Evolutionary conservation across 2,888 invertebrate species (phyloP), one percentile per base, ranked within the genome.

Genomic region (Ichneumoninae sp.): DNA sequence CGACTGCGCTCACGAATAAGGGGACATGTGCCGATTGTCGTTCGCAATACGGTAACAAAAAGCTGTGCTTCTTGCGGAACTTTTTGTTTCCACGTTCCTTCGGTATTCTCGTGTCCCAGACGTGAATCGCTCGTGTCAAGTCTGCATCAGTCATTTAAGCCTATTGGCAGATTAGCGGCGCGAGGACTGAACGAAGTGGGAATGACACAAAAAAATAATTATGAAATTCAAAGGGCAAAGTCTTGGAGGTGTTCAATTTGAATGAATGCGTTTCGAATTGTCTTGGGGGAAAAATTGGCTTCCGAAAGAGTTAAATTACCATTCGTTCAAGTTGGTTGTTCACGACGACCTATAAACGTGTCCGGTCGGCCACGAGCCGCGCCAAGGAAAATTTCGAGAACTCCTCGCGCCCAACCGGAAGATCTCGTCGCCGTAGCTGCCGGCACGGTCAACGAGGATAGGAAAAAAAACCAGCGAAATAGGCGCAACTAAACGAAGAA

Each of bases 291-390:
- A 80, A 80, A 68, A 68, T 60, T 80, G 47, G 66, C 65, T 40
- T 72, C 30, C 40, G 71, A 65, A 62, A 74, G 70, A 78, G 78
- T 80, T 72, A 77, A 84, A 86, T 84, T 72, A 81, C 80, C 82
- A 57, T 77, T 77, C 40, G 7, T 16, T n/a, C n/a, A 19, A 30
- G 78, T 62, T 33, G 71, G 69, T 83, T 83, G 78, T 82, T 82
- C 75, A 80, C 80, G 76, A 26, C 86, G 86, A 84, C 87, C 87
- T 86, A 90, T 86, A 88, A 88, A 88, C 87, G 89, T 86, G 89
- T 86, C 82, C 80, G 85, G 84, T 87, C 87, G 87, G 87, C 83
- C 81, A 70, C 71, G 80, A 81, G 78, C 84, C 82, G 66, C 44
- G 47, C 62, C 26, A 57, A 57, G 10, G 19, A 62, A 68, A 54